phyloP scores from a whole-genome alignment of 2,113 vertebrate species.

The Salvelinus namaycush region DNA sequence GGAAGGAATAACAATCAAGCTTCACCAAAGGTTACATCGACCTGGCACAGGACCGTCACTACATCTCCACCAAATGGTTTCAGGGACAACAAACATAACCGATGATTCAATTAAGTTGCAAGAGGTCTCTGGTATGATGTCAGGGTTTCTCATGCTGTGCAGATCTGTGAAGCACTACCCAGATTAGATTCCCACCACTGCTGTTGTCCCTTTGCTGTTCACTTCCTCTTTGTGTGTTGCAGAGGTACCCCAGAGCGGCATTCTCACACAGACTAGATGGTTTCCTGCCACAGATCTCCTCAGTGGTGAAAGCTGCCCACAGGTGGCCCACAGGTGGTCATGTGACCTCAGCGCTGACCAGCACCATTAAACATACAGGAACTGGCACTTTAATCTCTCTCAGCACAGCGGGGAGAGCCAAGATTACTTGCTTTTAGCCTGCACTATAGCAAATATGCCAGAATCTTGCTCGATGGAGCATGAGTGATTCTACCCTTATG shows the following conservation, averaged over 20 bases:
- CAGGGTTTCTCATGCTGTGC: slow-evolving; percentile 43
- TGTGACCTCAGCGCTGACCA: slow-evolving; percentile 24
- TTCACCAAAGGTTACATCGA: slow-evolving; percentile 9
- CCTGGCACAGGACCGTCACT: not conserved
- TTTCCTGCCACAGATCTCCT: slow-evolving; percentile 28
- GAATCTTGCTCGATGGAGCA: not conserved
- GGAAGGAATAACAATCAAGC: slow-evolving; percentile 1
- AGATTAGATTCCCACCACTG: slow-evolving; percentile 50
- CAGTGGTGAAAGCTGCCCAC: slow-evolving; percentile 23
- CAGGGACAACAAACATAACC: slow-evolving; percentile 18
- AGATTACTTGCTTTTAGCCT: not conserved
- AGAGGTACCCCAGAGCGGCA: slow-evolving; percentile 44
- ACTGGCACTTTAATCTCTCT: not conserved
- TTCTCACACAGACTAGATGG: slow-evolving; percentile 49
- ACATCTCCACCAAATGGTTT: slow-evolving; percentile 38
- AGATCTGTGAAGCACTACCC: slow-evolving; percentile 35
- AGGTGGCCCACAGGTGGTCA: slow-evolving; percentile 20
- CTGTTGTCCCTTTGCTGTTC: slow-evolving; percentile 32
- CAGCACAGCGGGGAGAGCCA: not conserved
- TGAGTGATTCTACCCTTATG: not conserved
- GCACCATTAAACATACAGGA: slow-evolving; percentile 9
- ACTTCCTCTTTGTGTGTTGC: slow-evolving; percentile 56
- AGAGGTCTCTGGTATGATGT: slow-evolving; percentile 43
- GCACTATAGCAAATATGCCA: not conserved
- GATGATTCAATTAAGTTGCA: slow-evolving; percentile 37